Base-by-base conservation (phyloP, 2,797 vertebrate species). In the Clarias platycephalus region DNA sequence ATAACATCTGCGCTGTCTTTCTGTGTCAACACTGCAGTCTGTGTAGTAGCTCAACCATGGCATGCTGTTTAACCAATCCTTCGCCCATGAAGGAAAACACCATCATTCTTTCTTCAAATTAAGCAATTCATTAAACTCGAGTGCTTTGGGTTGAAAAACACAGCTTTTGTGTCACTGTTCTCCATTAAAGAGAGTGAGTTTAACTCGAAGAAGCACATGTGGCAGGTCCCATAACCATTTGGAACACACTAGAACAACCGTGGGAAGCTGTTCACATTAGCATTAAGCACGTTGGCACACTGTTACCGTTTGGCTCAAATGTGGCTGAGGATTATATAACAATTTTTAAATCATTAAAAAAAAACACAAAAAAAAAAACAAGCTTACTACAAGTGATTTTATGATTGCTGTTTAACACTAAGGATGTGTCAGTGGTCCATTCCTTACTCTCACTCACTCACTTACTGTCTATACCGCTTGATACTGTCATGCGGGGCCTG, bases 121-220 rank as follows among this genome's bases (percentile, higher is more conserved):
- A 87, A 89, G 82, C 83, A 86, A 88, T 86, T 85, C 78, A 87
- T 88, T 87, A 87, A 86, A 83, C 80, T 81, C 60, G 40, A 88
- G 84, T 79, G 81, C 87, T 84, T 84, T 72, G 64, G 49, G 75
- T 84, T 49, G 79, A 85, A 86, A 81, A 82, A 87, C 75, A 84
- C 16, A 8, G 58, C 78, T 4, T 76, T 68, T 53, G 85, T 87
- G 62, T 72, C 60, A 78, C 75, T 71, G 34, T n/a, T 20, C 62
- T 72, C 76, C 37, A 66, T 83, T 57, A n/a, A 15, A 60, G 57
- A 60, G 5, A 37, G 57, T n/a, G 31, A 28, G 75, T 77, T 77
- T 53, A 64, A 28, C 64, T 60, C 60, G 70, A 64, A 53, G 31
- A 63, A 44, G 57, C 75, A 85, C 68, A 55, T 84, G 58, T 82